These are phyloP conservation scores for Gavialis gangeticus DNA, from an alignment of 2,113 vertebrate genomes.

Conservation along the genomic window DNA sequence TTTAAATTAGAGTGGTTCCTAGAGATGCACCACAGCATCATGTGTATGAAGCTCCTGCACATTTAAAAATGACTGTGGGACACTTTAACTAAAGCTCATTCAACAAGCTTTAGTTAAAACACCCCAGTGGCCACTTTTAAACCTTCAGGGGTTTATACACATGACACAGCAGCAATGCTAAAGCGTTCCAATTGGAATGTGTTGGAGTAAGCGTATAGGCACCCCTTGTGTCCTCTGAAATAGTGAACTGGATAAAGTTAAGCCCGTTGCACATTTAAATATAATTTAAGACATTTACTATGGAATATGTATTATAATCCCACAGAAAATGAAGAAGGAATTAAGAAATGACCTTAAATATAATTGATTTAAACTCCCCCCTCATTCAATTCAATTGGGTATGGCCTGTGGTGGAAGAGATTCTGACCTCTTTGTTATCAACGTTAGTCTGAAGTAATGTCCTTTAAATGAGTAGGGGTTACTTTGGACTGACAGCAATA, in stretches of 20 bases:
- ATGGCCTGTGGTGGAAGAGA: background rate
- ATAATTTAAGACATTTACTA: constrained; percentile 48
- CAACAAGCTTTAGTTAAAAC: too few species aligned
- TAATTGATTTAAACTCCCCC: background rate
- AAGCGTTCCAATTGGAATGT: too few species aligned
- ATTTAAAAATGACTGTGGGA: too few species aligned
- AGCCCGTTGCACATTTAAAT: constrained; percentile 32
- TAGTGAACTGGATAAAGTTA: constrained; percentile 51
- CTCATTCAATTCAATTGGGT: background rate
- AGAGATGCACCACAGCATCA: too few species aligned
- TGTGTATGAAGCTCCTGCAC: too few species aligned
- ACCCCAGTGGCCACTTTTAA: too few species aligned
- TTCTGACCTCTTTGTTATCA: background rate
- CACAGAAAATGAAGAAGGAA: background rate
- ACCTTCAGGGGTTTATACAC: too few species aligned
- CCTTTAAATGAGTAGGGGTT: background rate
- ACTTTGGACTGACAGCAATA: background rate
- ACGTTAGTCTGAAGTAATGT: background rate
- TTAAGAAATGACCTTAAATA: background rate
- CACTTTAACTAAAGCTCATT: too few species aligned
- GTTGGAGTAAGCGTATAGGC: too few species aligned
- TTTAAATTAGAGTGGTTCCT: too few species aligned
- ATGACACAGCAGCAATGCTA: too few species aligned
- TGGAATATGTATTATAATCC: background rate
- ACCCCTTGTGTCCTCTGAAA: background rate